phyloP scores from a whole-genome alignment of 2,888 invertebrate genomes.

The Arge pagana region DNA sequence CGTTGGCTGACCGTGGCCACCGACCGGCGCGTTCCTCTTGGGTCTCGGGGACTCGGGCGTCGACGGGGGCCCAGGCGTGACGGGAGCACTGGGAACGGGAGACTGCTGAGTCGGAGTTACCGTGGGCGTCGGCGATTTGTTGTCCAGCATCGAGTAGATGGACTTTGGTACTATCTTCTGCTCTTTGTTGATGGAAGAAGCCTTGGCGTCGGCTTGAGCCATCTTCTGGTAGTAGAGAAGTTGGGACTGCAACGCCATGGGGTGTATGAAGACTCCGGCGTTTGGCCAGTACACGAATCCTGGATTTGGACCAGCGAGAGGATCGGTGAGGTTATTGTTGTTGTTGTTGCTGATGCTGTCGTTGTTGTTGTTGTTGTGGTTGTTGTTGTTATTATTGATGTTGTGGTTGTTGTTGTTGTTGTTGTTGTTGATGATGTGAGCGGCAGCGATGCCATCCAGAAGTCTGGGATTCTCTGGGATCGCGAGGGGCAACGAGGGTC shows the following conservation, averaged over 20 bases:
- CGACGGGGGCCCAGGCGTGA: constrained; percentile 49
- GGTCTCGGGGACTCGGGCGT: constrained; percentile 56
- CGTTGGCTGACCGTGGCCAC: constrained; percentile 57
- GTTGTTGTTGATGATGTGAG: constrained; percentile 8
- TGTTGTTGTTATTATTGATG: constrained; percentile 37
- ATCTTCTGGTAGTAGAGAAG: constrained; percentile 76
- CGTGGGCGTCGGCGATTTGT: constrained; percentile 41
- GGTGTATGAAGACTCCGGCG: constrained; percentile 74
- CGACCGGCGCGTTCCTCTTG: constrained; percentile 59
- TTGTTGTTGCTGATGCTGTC: constrained; percentile 57
- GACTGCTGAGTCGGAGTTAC: constrained; percentile 52
- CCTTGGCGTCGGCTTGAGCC: constrained; percentile 64
- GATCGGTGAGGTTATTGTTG: constrained; percentile 57
- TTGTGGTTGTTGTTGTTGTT: constrained; percentile 38
- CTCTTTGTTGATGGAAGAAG: too few relatives aligned
- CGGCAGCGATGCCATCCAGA: constrained; percentile 10
- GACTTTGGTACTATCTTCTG: constrained; percentile 57
- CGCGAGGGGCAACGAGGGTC: constrained; percentile 39
- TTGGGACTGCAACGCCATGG: constrained; percentile 73
- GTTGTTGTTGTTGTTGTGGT: constrained; percentile 49
- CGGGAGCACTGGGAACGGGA: constrained; percentile 48
- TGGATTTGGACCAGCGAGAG: constrained; percentile 48
- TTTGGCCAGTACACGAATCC: constrained; percentile 74
- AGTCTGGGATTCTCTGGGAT: constrained; percentile 16
- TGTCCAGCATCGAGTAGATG: constrained; percentile 53